Evolutionary conservation across 2,888 invertebrate genomes (phyloP), one percentile per base, ranked within the genome.

Genomic region (Drosophila borborema): DNA sequence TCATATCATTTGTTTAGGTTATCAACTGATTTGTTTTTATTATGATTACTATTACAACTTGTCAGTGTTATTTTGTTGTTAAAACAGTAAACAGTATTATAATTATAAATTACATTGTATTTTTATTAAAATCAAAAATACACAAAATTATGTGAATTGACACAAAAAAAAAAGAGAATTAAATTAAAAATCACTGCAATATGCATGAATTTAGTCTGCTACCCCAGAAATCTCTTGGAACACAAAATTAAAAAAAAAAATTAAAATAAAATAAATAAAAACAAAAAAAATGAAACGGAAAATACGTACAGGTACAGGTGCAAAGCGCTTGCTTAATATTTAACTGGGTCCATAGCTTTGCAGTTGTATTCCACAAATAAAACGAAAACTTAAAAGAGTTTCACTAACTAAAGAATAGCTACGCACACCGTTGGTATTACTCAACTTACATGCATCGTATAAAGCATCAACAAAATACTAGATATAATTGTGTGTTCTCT

Each of bases 121-220:
- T 82, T 79, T 66, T 65, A 74, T 80, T 53, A 28, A 28, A 80
- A 86, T 81, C 61, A 34, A 79, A 82, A 73, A 75, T 64, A 74
- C 67, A n/a, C 49, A 77, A 77, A 85, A 77, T 72, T 46, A 77
- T 71, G 73, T 48, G 74, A 67, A 69, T 68, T 66, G 51, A 75
- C 59, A 68, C 40, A 68, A 69, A 69, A 70, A 70, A 65, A 79
- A 67, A 23, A 68, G 66, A 71, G 64, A 80, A 72, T 60, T 60
- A 70, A 77, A 70, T 66, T 36, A 66, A 84, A 48, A 75, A 58
- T 71, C 70, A 72, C 70, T 83, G 78, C 75, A 82, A 74, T 84
- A 90, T 81, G 91, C 87, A 86, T 80, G 73, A 88, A 83, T 93
- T 93, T 93, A 93, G 93, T 93, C 93, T 93, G 93, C 93, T 93